Percentiles rank a stretch among this genome's conserved stretches.
Conservation (phyloP, 2,888 invertebrate species). For the Drosophila neutralis region DNA sequence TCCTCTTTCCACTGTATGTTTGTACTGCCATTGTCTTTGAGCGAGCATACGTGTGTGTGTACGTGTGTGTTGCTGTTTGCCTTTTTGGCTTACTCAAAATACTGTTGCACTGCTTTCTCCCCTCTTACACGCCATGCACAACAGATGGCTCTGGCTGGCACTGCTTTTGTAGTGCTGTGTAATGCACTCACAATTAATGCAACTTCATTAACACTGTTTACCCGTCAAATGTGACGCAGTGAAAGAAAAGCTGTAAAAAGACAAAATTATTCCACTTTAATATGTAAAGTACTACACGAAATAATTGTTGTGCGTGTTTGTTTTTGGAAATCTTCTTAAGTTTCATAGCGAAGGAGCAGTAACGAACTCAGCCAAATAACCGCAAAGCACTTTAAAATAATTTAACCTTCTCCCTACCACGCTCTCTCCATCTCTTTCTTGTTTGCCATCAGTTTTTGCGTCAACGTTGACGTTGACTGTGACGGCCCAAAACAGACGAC, state of each 20-base stretch:
- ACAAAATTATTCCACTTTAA: slow-evolving; percentile 44
- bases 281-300: slow-evolving; percentile 40
- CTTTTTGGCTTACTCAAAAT: slow-evolving; percentile 33
- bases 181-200: slow-evolving; percentile 77
- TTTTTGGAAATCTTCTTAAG: slow-evolving; percentile 38
- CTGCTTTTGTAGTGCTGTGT: slow-evolving; percentile 53
- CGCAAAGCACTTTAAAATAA: slow-evolving; percentile 75
- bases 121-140: slow-evolving; percentile 5
- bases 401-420: slow-evolving; percentile 40
- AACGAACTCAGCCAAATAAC: slow-evolving; percentile 60
- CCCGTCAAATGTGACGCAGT: slow-evolving; percentile 60
- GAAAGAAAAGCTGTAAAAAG: slow-evolving; percentile 31
- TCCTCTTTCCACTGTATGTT: slow-evolving; percentile 59
- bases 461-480: slow-evolving; percentile 42
- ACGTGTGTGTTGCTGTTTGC: slow-evolving; percentile 32
- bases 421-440: neutral
- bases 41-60: slow-evolving; percentile 22
- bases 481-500: slow-evolving; percentile 46
- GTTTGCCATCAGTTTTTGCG: slow-evolving; percentile 12
- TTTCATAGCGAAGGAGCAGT: slow-evolving; percentile 51
- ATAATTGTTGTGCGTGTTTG: slow-evolving; percentile 28
- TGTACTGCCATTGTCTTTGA: slow-evolving; percentile 63
- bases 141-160: slow-evolving; percentile 20
- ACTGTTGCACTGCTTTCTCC: slow-evolving; percentile 5
- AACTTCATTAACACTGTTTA: slow-evolving; percentile 80